Percentiles rank a stretch among this genome's conserved stretches.
phyloP scores from a whole-genome alignment of 2,797 vertebrate genomes.

The Okamejei kenojei region DNA sequence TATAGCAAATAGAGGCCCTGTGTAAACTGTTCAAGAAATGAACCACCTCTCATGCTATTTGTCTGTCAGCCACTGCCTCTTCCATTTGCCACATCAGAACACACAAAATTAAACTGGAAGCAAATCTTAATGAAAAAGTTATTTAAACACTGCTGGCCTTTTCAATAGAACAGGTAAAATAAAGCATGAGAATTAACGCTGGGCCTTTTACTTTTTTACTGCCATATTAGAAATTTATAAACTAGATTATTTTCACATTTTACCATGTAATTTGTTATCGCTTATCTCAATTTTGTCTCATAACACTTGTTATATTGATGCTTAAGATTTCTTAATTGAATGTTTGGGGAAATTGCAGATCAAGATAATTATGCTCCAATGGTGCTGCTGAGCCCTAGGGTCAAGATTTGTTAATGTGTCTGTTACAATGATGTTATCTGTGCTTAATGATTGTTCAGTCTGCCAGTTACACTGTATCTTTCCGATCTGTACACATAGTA shows the following conservation, averaged over 20 bases:
- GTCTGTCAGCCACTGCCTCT: too few relatives aligned
- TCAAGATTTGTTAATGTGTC: neutral
- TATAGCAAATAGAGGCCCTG: too few relatives aligned
- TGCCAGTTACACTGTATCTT: neutral
- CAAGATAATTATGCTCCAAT: neutral
- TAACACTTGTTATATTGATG: neutral
- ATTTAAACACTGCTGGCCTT: neutral
- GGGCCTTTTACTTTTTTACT: neutral
- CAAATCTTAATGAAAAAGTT: too few relatives aligned
- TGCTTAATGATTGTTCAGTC: neutral
- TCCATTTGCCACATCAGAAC: too few relatives aligned
- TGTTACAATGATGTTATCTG: neutral
- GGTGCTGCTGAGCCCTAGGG: neutral
- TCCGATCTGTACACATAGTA: neutral
- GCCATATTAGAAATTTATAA: too few relatives aligned
- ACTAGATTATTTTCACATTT: too few relatives aligned
- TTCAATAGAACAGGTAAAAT: neutral
- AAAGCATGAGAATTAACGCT: neutral
- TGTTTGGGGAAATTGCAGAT: neutral
- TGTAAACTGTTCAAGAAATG: too few relatives aligned
- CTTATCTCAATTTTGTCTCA: neutral
- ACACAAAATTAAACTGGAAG: too few relatives aligned
- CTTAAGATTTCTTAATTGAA: neutral
- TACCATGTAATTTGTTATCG: too few relatives aligned
- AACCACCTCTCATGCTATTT: too few relatives aligned